Percentiles rank a stretch among this genome's conserved stretches.
These are phyloP conservation scores for Dioctria rufipes DNA, from an alignment of 2,888 invertebrate species.

Conservation along the genomic window DNA sequence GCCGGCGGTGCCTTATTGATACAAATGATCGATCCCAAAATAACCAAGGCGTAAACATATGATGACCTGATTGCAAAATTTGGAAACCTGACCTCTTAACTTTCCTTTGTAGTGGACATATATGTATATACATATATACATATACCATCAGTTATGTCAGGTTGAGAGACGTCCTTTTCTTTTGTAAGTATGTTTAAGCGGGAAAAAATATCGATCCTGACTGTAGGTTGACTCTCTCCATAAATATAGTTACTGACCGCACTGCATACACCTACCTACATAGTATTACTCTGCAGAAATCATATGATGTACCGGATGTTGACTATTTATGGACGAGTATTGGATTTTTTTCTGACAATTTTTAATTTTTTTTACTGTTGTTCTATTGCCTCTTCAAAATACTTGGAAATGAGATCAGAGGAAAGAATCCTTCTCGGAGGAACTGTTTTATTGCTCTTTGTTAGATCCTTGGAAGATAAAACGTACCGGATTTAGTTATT, in stretches of 20 bases:
- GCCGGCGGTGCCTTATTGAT: background rate
- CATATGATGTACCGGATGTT: slow-evolving; percentile 49
- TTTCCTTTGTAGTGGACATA: slow-evolving; percentile 4
- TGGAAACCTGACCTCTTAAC: background rate
- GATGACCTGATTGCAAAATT: slow-evolving; percentile 5
- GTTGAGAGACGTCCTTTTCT: slow-evolving; percentile 17
- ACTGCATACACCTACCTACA: background rate
- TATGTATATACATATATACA: no score
- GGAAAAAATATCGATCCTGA: background rate
- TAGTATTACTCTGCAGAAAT: slow-evolving; percentile 52
- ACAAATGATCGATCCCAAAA: background rate
- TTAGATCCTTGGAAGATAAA: slow-evolving; percentile 39
- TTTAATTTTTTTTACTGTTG: background rate
- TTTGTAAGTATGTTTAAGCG: background rate
- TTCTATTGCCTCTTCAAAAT: background rate
- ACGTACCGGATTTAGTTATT: slow-evolving; percentile 31
- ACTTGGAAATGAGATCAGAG: slow-evolving; percentile 26
- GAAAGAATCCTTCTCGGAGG: slow-evolving; percentile 19
- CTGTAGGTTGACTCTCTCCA: no score
- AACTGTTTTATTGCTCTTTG: slow-evolving; percentile 45
- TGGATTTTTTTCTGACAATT: slow-evolving; percentile 1
- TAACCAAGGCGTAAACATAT: background rate
- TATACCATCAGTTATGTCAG: background rate
- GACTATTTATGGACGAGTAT: slow-evolving; percentile 16
- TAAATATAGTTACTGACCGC: background rate